A percentile compares a stretch with the other conserved stretches of the same genome.
Conservation (phyloP, 2,113 vertebrate genomes). For the Rhabdornis inornatus region DNA sequence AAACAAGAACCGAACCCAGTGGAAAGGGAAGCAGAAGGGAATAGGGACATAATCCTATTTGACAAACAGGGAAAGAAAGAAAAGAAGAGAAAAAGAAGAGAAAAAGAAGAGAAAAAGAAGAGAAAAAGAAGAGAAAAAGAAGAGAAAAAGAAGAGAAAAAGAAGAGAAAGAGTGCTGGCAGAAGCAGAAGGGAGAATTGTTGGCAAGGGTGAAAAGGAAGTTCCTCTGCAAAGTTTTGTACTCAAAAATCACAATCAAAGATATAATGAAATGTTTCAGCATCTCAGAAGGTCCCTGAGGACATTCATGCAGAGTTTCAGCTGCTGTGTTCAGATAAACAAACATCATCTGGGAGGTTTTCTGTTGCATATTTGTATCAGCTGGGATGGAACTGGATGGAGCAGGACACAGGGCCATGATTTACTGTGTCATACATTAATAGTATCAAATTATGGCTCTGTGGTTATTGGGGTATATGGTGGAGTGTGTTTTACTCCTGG, state of each 20-base stretch:
- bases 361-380: neutral
- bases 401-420: neutral
- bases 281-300: neutral
- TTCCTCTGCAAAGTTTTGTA: neutral
- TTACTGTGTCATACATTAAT: neutral
- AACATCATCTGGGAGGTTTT: neutral
- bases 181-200: neutral
- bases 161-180: neutral
- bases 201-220: neutral
- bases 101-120: too few relatives aligned
- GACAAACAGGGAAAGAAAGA: neutral
- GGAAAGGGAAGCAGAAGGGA: neutral
- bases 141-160: too few relatives aligned
- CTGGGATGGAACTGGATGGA: neutral
- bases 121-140: too few relatives aligned
- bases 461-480: neutral
- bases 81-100: too few relatives aligned
- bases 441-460: neutral
- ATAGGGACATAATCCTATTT: neutral
- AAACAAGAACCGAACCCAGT: neutral
- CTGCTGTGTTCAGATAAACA: neutral
- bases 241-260: neutral
- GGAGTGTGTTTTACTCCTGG: neutral
- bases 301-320: neutral
- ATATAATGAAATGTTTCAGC: neutral